Conservation (phyloP, 2,113 vertebrate genomes). For the Heterochromis multidens region DNA sequence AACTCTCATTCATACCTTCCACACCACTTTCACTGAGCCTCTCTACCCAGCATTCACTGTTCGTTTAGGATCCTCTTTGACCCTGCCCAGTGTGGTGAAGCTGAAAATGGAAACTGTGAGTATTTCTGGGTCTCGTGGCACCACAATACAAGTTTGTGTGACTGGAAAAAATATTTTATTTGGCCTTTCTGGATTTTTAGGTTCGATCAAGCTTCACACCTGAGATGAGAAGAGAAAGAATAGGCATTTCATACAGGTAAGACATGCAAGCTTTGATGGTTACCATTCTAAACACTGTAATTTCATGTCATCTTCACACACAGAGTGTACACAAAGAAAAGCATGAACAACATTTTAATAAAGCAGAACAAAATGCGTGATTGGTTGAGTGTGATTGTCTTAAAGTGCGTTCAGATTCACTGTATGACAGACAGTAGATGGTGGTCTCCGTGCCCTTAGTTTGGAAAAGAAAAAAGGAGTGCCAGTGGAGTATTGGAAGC, state of each 20-base stretch:
- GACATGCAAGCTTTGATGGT: background rate
- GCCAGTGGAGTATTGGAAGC: too few relatives aligned
- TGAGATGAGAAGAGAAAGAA: background rate
- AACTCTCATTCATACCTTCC: background rate
- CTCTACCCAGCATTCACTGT: background rate
- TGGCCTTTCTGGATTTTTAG: background rate
- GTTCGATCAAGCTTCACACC: background rate
- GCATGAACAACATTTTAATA: background rate
- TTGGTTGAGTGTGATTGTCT: too few relatives aligned
- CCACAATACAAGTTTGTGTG: background rate
- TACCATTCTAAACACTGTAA: background rate
- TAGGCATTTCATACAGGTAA: background rate
- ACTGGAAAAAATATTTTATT: rapidly evolving
- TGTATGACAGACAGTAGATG: background rate
- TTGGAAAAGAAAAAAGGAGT: background rate
- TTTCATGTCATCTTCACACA: background rate
- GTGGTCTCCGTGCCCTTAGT: background rate
- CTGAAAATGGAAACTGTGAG: background rate
- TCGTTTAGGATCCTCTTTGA: background rate
- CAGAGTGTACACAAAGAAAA: background rate
- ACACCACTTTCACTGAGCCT: background rate
- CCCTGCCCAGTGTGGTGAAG: background rate
- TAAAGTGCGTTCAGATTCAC: background rate
- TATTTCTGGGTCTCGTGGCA: background rate
- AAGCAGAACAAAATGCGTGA: too few relatives aligned